Conservation (phyloP, 2,888 invertebrate species). For the Drosophila glabriapex region DNA sequence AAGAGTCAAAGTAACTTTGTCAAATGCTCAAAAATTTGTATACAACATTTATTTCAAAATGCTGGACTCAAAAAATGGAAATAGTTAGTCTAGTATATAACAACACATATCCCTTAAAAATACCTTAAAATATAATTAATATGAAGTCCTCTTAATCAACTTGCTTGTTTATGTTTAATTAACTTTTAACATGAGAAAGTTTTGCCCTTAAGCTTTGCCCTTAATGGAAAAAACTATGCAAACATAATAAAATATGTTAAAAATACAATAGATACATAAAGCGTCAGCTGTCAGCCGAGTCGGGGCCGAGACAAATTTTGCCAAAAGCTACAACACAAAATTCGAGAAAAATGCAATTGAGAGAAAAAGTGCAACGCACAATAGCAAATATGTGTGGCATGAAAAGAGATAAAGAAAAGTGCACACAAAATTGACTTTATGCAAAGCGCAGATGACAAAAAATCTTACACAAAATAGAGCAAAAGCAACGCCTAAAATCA, state of each 20-base stretch:
- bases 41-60: not conserved
- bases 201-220: slow-evolving; percentile 10
- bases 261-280: slow-evolving; percentile 32
- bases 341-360: slow-evolving; percentile 4
- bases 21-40: not conserved
- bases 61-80: not conserved
- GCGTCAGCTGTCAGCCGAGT: slow-evolving; percentile 7
- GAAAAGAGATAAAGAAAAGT: slow-evolving; percentile 39
- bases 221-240: not conserved
- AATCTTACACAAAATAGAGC: not conserved
- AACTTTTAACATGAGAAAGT: slow-evolving; percentile 43
- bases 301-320: not conserved
- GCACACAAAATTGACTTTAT: slow-evolving; percentile 50
- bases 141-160: not conserved
- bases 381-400: slow-evolving; percentile 31
- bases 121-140: not conserved
- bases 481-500: slow-evolving; percentile 62
- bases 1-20: not conserved
- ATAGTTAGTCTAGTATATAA: not conserved
- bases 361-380: slow-evolving; percentile 12
- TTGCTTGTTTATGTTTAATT: slow-evolving; percentile 55
- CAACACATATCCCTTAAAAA: too few relatives aligned
- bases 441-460: slow-evolving; percentile 30
- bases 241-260: slow-evolving; percentile 30
- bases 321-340: not conserved